Percentiles rank a stretch among this genome's conserved stretches.
phyloP scores from a whole-genome alignment of 1,140 invertebrate species.

The Zaprionus camerounensis region DNA sequence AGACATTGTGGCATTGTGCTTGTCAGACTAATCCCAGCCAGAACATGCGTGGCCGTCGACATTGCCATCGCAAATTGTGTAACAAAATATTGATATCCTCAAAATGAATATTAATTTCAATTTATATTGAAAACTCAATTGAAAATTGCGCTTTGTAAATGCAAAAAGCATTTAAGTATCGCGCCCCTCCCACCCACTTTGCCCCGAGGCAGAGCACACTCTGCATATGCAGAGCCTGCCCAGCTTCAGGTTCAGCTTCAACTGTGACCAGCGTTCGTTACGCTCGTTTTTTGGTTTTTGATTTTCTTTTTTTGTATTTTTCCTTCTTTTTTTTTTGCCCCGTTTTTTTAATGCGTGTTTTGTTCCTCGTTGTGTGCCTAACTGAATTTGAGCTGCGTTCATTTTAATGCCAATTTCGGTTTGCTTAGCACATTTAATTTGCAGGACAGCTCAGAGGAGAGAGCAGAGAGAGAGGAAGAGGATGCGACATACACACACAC shows the following conservation, averaged over 20 bases:
- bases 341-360: constrained; percentile 5
- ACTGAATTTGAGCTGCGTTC: constrained; percentile 59
- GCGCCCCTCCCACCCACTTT: not conserved
- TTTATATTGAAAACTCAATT: constrained; percentile 74
- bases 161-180: constrained; percentile 35
- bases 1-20: constrained; percentile 7
- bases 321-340: not conserved
- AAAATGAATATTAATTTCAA: constrained; percentile 79
- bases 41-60: constrained; percentile 22
- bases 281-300: not conserved
- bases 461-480: not conserved
- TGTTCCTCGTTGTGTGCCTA: constrained; percentile 44
- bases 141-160: constrained; percentile 36
- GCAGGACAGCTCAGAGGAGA: constrained; percentile 1
- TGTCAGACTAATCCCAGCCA: constrained; percentile 38
- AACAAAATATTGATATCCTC: constrained; percentile 65
- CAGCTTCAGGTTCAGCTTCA: not conserved
- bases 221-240: not conserved
- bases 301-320: constrained; percentile 4
- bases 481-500: not conserved
- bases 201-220: not conserved
- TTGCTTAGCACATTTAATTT: constrained; percentile 49
- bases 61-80: constrained; percentile 22
- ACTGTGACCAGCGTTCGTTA: not conserved
- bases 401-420: constrained; percentile 49